A percentile compares a stretch with the other conserved stretches of the same genome.
Conservation (phyloP, 2,113 vertebrate species). For the Perca flavescens region DNA sequence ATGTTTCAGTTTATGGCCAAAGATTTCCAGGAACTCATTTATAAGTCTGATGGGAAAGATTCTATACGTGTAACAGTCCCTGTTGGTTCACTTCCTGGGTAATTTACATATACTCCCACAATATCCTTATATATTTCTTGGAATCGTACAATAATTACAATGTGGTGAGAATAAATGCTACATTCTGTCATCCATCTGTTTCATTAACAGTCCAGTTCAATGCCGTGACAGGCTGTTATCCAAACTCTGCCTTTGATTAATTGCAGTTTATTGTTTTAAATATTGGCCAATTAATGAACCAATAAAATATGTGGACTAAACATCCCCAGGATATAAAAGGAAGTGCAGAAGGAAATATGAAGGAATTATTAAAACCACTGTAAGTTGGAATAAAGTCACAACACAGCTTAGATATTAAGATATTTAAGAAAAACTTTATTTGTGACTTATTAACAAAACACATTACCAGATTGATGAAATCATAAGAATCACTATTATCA, state of each 20-base stretch:
- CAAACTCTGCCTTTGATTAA: neutral
- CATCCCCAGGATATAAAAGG: neutral
- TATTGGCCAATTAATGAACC: neutral
- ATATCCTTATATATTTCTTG: neutral
- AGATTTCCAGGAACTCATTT: neutral
- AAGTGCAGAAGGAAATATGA: too few species aligned
- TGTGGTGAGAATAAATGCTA: neutral
- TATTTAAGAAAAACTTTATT: constrained; percentile 90
- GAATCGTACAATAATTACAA: neutral
- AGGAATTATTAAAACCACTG: neutral
- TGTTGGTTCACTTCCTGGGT: neutral
- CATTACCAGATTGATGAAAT: constrained; percentile 85
- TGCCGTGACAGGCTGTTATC: neutral
- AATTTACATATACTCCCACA: neutral
- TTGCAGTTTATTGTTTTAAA: neutral
- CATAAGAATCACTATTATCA: constrained; percentile 84
- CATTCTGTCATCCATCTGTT: neutral
- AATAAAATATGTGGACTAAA: neutral
- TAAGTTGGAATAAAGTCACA: constrained; percentile 10
- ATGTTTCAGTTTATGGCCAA: neutral
- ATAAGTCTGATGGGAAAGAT: neutral
- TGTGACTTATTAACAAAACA: constrained; percentile 89
- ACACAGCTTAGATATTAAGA: constrained; percentile 43
- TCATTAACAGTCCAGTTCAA: neutral
- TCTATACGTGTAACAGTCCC: neutral